These are phyloP conservation scores for Lepidurus arcticus DNA, from an alignment of 1,140 invertebrate species.

Conservation along the genomic window DNA sequence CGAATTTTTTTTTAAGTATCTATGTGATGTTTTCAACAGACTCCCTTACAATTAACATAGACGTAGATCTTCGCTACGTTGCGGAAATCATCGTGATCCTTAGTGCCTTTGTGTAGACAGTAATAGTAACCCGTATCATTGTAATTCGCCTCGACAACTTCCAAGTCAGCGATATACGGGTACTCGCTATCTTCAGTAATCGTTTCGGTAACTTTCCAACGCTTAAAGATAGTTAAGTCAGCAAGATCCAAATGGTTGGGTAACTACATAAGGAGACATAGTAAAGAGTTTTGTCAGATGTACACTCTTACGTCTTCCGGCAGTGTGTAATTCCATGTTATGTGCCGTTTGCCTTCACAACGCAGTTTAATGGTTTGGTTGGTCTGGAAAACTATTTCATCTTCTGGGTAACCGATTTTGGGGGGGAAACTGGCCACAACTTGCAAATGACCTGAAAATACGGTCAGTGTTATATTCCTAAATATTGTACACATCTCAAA, in stretches of 20 bases:
- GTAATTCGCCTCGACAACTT: neutral
- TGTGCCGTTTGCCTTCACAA: neutral
- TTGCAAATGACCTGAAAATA: neutral
- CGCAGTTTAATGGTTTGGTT: neutral
- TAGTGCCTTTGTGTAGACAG: neutral
- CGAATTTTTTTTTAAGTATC: neutral
- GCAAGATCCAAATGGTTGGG: neutral
- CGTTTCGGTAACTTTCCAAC: neutral
- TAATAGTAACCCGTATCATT: conserved; percentile 20
- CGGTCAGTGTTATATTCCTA: too few relatives aligned
- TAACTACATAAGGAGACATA: neutral
- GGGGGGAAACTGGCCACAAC: neutral
- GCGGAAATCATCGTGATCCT: neutral
- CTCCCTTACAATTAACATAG: conserved; percentile 10
- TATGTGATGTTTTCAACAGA: neutral
- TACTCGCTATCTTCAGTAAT: neutral
- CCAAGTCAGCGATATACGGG: neutral
- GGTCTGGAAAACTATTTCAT: neutral
- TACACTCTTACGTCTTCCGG: neutral
- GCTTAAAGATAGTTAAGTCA: neutral
- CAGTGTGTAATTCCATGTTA: neutral
- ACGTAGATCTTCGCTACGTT: neutral
- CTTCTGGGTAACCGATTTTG: neutral
- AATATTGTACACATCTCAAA: too few relatives aligned
- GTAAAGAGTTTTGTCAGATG: neutral